phyloP scores from a whole-genome alignment of 2,797 vertebrate genomes.

The Kryptolebias ocellatus region DNA sequence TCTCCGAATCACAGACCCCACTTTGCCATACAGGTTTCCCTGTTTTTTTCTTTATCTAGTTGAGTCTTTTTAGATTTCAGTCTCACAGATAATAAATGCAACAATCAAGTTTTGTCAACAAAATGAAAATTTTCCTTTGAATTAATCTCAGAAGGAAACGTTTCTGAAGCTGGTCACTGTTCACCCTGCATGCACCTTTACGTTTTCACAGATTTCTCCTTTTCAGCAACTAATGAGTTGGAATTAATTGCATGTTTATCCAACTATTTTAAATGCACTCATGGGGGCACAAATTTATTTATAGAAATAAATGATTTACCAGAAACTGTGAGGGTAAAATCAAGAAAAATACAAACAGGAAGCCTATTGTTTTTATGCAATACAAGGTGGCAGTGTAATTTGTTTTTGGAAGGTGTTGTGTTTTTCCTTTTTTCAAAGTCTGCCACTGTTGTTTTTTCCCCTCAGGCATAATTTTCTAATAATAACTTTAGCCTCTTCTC shows the following conservation, averaged over 20 bases:
- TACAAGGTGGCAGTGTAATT: too few species aligned
- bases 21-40: slow-evolving; percentile 19
- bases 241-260: too few species aligned
- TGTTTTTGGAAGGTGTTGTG: slow-evolving; percentile 5
- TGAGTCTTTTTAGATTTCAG: neutral
- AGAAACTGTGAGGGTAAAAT: too few species aligned
- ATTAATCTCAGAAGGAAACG: slow-evolving; percentile 4
- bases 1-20: slow-evolving; percentile 2
- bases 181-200: too few species aligned
- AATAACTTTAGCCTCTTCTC: slow-evolving; percentile 43
- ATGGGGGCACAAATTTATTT: too few species aligned
- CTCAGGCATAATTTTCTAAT: slow-evolving; percentile 36
- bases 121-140: slow-evolving; percentile 12
- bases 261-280: too few species aligned
- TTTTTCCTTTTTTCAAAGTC: slow-evolving; percentile 27
- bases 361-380: too few species aligned
- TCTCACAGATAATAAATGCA: neutral
- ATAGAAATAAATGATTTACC: too few species aligned
- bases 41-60: slow-evolving; percentile 15
- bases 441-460: slow-evolving; percentile 23
- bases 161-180: too few species aligned
- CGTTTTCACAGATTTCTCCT: too few species aligned
- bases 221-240: too few species aligned
- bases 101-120: neutral
- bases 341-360: too few species aligned